Conservation (phyloP, 1,140 invertebrate genomes). For the Dryas iulia region DNA sequence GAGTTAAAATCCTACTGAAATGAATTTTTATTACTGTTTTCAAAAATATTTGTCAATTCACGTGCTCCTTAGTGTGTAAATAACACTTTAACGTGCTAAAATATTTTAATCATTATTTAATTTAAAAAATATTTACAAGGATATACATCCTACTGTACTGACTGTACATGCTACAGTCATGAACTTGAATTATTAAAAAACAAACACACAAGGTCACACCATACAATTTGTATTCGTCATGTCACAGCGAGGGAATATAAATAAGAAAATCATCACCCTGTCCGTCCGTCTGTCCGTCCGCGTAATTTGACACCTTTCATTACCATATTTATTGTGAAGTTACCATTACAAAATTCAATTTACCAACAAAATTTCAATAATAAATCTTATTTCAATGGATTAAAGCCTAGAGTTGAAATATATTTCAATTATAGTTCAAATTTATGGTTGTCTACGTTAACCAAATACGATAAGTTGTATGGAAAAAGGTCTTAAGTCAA, state of each 20-base stretch:
- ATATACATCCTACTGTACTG: no score
- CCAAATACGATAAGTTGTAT: conserved; percentile 41
- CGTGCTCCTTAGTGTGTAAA: no score
- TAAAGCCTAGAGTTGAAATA: conserved; percentile 18
- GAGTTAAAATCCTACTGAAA: no score
- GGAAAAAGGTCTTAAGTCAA: conserved; percentile 13
- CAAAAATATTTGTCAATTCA: no score
- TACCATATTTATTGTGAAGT: conserved; percentile 71
- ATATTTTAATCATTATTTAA: no score
- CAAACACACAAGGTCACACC: conserved; percentile 28
- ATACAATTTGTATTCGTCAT: conserved; percentile 51
- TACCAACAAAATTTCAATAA: not conserved
- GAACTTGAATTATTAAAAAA: conserved; percentile 22
- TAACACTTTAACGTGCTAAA: no score
- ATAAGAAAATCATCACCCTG: conserved; percentile 68
- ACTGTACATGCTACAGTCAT: no score
- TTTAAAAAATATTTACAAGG: not conserved
- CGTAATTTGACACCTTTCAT: conserved; percentile 59
- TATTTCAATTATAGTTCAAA: not conserved
- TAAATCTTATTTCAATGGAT: conserved; percentile 2
- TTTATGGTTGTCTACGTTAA: conserved; percentile 6
- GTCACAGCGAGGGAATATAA: conserved; percentile 52
- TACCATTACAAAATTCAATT: conserved; percentile 23
- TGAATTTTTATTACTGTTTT: no score
- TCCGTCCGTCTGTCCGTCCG: conserved; percentile 53